phyloP scores from a whole-genome alignment of 2,888 invertebrate species.

The Oscheius sp. region DNA sequence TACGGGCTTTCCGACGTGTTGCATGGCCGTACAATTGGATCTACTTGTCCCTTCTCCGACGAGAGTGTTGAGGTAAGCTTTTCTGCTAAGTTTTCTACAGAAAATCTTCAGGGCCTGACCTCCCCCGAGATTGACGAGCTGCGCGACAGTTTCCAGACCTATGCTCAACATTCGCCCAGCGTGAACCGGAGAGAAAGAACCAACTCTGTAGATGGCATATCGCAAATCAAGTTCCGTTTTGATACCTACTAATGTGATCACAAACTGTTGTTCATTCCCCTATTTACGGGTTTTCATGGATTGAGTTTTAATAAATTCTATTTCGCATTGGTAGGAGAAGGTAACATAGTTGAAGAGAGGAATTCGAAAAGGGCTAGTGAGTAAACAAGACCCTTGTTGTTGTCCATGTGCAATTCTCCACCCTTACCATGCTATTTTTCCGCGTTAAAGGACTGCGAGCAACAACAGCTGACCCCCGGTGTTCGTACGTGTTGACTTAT shows the following conservation, averaged over 20 bases:
- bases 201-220: slow-evolving; percentile 28
- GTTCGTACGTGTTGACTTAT: too few relatives aligned
- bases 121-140: slow-evolving; percentile 64
- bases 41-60: slow-evolving; percentile 39
- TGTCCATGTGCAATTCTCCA: slow-evolving; percentile 11
- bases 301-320: slow-evolving; percentile 16
- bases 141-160: slow-evolving; percentile 61
- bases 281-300: neutral
- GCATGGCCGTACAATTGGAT: slow-evolving; percentile 41
- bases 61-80: slow-evolving; percentile 38
- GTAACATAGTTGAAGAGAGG: neutral
- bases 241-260: slow-evolving; percentile 6
- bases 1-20: slow-evolving; percentile 50
- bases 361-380: neutral
- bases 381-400: slow-evolving; percentile 19
- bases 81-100: neutral
- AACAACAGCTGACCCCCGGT: slow-evolving; percentile 8
- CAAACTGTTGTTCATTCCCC: slow-evolving; percentile 2
- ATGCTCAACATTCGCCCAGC: slow-evolving; percentile 36
- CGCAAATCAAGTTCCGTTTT: slow-evolving; percentile 20
- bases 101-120: slow-evolving; percentile 49
- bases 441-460: slow-evolving; percentile 20
- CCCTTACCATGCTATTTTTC: slow-evolving; percentile 6
- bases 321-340: neutral
- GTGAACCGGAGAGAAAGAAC: slow-evolving; percentile 28